Evolutionary conservation across 53 echinoderm and acorn worm species (phyloP), one percentile per base, ranked within the genome.

Genomic region (Henricia sp.): DNA sequence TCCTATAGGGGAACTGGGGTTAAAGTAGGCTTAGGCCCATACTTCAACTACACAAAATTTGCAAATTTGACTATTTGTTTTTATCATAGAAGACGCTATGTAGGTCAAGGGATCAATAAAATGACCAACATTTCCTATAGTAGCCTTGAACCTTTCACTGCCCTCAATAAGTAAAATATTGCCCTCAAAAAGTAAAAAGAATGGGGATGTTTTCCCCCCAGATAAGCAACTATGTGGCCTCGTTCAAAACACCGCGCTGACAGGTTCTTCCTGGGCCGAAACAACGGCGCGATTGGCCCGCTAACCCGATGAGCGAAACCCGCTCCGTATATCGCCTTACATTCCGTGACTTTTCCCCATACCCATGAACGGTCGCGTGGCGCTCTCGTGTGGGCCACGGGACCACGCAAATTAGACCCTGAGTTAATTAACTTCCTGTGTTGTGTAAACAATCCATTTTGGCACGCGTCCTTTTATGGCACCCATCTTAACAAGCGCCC

Each of bases 221-320:
- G 64, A 77, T 77, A 60, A 52, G 35, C 36, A 17, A 10, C 64
- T 6, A 62, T 43, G 64, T 28, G 39, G 29, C 44, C 48, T n/a
- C 57, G 21, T 50, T 50, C 34, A 50, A 46, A 50, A 43, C 21
- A 36, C 41, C 46, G 64, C 35, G 80, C 29, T 80, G 80, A 80
- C 64, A 63, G 80, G 32, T 20, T 80, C 50, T 80, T 80, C 80
- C 80, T 80, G 80, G 46, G 11, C 80, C 57, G 76, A 58, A 19
- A 9, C 8, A 63, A 35, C 80, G 80, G 46, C 64, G 80, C 80
- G 64, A 33, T 46, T 63, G 8, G 80, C 62, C 63, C 44, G 63
- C 19, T 80, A 30, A 42, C 80, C 62, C 35, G 48, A 64, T 35
- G 34, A 19, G 59, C 43, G 33, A 58, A 77, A 33, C 30, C 77